These are phyloP conservation scores for Oscheius myriophilus DNA, from an alignment of 2,888 invertebrate species.

Conservation along the genomic window DNA sequence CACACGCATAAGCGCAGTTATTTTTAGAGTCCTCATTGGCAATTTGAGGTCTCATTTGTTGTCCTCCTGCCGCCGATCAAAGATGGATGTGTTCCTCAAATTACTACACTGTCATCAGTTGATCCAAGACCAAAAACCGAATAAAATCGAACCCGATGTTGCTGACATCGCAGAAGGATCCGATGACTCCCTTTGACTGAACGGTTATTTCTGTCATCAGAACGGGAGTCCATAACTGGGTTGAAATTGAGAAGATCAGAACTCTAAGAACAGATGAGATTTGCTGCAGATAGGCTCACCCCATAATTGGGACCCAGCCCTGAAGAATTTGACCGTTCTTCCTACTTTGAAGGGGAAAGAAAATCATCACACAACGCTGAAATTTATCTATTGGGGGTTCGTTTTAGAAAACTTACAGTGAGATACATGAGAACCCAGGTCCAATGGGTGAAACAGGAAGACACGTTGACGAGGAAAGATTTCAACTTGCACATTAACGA, in stretches of 20 bases:
- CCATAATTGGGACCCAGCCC: constrained; percentile 17
- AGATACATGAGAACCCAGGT: constrained; percentile 52
- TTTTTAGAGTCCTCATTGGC: too few species aligned
- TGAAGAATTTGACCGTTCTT: constrained; percentile 15
- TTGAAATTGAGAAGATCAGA: constrained; percentile 33
- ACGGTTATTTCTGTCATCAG: constrained; percentile 50
- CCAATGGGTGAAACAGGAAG: constrained; percentile 52
- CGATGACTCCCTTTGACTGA: constrained; percentile 34
- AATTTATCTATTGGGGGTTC: neutral
- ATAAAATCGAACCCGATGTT: constrained; percentile 11
- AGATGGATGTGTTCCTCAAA: too few species aligned
- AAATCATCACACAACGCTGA: constrained; percentile 29
- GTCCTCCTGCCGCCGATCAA: too few species aligned
- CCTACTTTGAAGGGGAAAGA: constrained; percentile 28
- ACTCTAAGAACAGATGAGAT: constrained; percentile 28
- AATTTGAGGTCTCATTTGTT: too few species aligned
- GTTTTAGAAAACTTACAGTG: constrained; percentile 35
- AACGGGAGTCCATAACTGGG: constrained; percentile 50
- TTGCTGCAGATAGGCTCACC: constrained; percentile 5
- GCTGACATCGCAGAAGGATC: constrained; percentile 45
- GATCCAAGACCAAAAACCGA: too few species aligned
- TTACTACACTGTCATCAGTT: too few species aligned
- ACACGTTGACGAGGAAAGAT: constrained; percentile 43
- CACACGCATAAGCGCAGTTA: too few species aligned
- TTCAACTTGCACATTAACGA: constrained; percentile 45